Evolutionary conservation across 30 jellyfish, hydroid and myxozoan species (phyloP).

Genomic region (Turritopsis rubra): DNA sequence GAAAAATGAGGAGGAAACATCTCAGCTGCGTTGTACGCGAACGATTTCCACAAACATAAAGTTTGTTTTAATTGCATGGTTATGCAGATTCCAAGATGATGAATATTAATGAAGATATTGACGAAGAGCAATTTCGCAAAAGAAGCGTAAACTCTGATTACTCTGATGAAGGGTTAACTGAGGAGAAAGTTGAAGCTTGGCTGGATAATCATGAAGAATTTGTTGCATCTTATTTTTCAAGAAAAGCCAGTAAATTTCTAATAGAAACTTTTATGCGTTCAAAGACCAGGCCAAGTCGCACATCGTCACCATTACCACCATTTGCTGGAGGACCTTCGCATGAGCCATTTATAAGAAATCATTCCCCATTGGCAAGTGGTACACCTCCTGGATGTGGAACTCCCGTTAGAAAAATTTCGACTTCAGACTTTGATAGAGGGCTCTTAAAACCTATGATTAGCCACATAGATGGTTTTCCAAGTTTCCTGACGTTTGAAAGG

Average conservation of each 20-base stretch:
- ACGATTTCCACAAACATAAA: background rate
- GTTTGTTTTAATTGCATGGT: background rate
- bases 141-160: background rate
- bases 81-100: background rate
- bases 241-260: slow-evolving; percentile 73
- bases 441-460: slow-evolving; percentile 72
- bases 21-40: background rate
- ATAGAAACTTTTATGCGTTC: slow-evolving; percentile 65
- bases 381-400: slow-evolving; percentile 47
- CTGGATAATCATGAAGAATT: slow-evolving; percentile 86
- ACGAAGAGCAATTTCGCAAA: background rate
- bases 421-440: slow-evolving; percentile 71
- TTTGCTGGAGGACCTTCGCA: slow-evolving; percentile 44
- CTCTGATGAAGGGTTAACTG: slow-evolving; percentile 33
- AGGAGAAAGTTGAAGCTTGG: slow-evolving; percentile 85
- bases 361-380: slow-evolving; percentile 38
- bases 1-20: background rate
- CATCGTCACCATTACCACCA: slow-evolving; percentile 48
- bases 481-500: slow-evolving; percentile 83
- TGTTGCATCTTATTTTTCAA: slow-evolving; percentile 71
- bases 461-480: slow-evolving; percentile 78
- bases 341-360: slow-evolving; percentile 35
- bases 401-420: slow-evolving; percentile 77
- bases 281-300: slow-evolving; percentile 51
- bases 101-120: background rate